phyloP scores from a whole-genome alignment of 1,140 invertebrate species.

The Trinorchestia longiramus region DNA sequence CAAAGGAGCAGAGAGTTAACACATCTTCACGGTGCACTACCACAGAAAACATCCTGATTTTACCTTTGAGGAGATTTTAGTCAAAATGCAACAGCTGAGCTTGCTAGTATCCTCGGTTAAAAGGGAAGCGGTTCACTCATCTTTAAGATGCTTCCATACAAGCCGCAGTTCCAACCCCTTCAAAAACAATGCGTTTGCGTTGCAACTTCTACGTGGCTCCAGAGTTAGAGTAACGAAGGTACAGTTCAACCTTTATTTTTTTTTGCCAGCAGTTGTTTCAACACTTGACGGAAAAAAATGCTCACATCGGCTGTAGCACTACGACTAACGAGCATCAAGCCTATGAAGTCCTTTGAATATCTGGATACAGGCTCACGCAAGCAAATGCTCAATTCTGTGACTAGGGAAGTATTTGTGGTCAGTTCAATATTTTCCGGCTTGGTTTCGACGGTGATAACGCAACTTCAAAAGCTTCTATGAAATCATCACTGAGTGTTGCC shows the following conservation, averaged over 20 bases:
- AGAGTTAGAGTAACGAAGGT: not conserved
- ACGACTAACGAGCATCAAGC: not conserved
- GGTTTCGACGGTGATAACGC: not conserved
- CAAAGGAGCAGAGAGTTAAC: not conserved
- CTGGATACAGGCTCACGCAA: not conserved
- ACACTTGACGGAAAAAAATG: not conserved
- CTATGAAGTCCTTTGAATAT: not conserved
- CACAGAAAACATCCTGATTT: not conserved
- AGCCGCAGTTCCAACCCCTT: not conserved
- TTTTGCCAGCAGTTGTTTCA: not conserved
- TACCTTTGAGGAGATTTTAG: not conserved
- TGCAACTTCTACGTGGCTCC: not conserved
- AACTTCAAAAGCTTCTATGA: not conserved
- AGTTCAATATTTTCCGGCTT: not conserved
- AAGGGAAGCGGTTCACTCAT: not conserved
- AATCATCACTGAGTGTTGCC: not conserved
- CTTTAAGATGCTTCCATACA: not conserved
- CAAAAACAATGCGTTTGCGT: not conserved
- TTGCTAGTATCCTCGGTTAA: not conserved
- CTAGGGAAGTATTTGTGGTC: not conserved
- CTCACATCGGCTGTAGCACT: too few species aligned
- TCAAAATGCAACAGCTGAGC: not conserved
- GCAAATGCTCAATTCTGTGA: not conserved
- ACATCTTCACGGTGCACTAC: not conserved
- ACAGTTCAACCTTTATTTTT: not conserved